These are phyloP conservation scores for Reticulitermes speratus DNA, from an alignment of 1,140 invertebrate species.

Conservation along the genomic window DNA sequence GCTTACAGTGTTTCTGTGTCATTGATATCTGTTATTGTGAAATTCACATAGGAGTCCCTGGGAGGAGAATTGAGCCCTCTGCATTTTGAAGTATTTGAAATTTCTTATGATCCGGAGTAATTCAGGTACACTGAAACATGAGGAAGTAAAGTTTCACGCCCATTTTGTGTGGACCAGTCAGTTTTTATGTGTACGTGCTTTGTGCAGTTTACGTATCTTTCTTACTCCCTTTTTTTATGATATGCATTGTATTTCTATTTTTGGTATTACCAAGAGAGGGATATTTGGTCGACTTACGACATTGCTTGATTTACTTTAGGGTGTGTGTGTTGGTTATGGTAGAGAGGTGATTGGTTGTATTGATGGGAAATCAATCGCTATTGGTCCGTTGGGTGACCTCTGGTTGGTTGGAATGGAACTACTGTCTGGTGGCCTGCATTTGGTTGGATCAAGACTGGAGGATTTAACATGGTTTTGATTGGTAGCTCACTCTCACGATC, in stretches of 20 bases:
- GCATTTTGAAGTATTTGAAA: neutral
- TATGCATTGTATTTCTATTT: neutral
- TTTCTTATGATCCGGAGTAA: neutral
- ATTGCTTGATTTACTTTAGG: slow-evolving; percentile 19
- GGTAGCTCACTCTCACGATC: slow-evolving; percentile 11
- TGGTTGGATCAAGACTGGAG: slow-evolving; percentile 13
- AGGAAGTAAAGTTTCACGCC: neutral
- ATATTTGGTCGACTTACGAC: slow-evolving; percentile 5
- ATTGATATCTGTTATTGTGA: neutral
- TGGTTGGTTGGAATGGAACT: slow-evolving; percentile 18
- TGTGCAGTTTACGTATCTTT: neutral
- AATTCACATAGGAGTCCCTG: neutral
- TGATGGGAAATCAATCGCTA: neutral
- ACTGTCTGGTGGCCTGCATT: slow-evolving; percentile 9
- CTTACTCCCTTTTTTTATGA: neutral
- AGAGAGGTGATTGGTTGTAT: slow-evolving; percentile 18
- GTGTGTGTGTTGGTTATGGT: slow-evolving; percentile 17
- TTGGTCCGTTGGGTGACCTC: slow-evolving; percentile 12
- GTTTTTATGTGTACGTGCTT: neutral
- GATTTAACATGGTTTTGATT: slow-evolving; percentile 14
- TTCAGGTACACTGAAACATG: neutral
- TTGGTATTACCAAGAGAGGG: neutral
- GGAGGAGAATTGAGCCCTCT: neutral
- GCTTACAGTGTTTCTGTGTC: neutral
- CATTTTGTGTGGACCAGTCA: neutral